Evolutionary conservation across 30 jellyfish, hydroid and myxozoan species (phyloP), one percentile per base, ranked within the genome.

Genomic region (Cassiopea andromeda): DNA sequence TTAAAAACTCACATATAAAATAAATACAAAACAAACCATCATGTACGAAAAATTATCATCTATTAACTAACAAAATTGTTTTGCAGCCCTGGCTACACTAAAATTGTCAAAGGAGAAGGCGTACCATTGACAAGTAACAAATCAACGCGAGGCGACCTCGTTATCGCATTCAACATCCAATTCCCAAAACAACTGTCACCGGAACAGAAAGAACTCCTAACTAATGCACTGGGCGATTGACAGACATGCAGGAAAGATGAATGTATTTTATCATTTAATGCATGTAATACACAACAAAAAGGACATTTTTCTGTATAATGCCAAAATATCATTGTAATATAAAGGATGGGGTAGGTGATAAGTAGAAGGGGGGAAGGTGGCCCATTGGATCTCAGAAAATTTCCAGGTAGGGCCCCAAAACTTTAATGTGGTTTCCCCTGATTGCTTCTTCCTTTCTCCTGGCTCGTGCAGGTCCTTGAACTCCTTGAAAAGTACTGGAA

Each of bases 81-180:
- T 86, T 91, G 71, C 82, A 95, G 99, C 71, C 99, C 98, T 80
- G 98, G 98, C n/a, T 95, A 91, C 92, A 78, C 81, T 18, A 95
- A 95, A 74, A 44, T 19, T n/a, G 98, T 95, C 19, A 73, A 77
- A 71, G 92, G 93, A 69, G 99, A 95, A 79, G 99, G 99, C 19
- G 91, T 95, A 98, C 98, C 99, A 1, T 38, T 88, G 16, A 70
- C 98, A 47, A 87, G 73, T 60, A 84, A 88, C 47, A 73, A 54
- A 3, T 50, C 82, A 45, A 64, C 80, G 48, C 76, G 93, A 44
- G 99, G 99, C 18, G 98, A 91, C 75, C 93, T 95, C 49, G 73
- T 95, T 9, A 88, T 95, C 67, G 93, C 93, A 1, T 95, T 95
- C 92, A 68, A 87, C 49, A 95, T 95, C 48, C 68, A 59, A n/a